Percentiles rank a stretch among this genome's conserved stretches.
Conservation (phyloP, 2,797 vertebrate genomes). For the Acanthornis magna region DNA sequence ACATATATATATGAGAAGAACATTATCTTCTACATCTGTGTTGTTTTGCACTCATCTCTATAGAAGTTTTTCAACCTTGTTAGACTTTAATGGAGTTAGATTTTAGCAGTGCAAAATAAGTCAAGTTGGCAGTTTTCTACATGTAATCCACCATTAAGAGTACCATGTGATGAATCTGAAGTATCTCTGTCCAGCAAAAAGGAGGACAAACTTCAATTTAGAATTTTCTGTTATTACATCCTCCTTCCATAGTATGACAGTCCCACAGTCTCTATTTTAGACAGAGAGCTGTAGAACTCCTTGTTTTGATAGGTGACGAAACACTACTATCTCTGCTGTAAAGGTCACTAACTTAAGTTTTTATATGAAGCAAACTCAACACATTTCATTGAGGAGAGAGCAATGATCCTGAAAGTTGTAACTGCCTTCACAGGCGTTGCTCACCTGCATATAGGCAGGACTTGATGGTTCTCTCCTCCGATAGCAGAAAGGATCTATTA, state of each 20-base stretch:
- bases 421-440: neutral
- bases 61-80: neutral
- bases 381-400: neutral
- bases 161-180: neutral
- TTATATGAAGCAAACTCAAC: neutral
- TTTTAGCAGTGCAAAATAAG: neutral
- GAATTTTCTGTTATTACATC: neutral
- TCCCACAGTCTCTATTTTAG: neutral
- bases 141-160: neutral
- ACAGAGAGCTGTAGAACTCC: neutral
- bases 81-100: neutral
- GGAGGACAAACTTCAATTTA: neutral
- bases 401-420: neutral
- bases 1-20: neutral
- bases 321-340: neutral
- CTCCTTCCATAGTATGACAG: neutral
- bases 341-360: neutral
- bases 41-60: neutral
- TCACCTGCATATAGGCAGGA: neutral
- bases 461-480: neutral
- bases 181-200: neutral
- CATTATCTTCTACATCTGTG: neutral
- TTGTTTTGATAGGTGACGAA: neutral
- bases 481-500: neutral
- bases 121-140: neutral